Conservation (phyloP, 2,888 invertebrate species). For the Cylloceria caligata region DNA sequence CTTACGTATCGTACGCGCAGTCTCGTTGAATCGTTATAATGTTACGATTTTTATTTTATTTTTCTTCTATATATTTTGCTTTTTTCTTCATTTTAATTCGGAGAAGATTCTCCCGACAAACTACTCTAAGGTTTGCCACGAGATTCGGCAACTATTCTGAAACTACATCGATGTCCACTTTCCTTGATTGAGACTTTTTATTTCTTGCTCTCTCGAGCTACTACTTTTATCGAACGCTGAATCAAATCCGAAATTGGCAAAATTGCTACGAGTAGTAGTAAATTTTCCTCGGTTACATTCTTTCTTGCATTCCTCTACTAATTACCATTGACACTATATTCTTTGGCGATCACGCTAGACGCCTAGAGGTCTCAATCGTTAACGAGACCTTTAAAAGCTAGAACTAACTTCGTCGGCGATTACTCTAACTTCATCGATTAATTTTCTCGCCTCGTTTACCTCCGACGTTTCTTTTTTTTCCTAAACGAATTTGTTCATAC, state of each 20-base stretch:
- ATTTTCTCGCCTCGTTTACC: too few species aligned
- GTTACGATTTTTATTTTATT: conserved; percentile 39
- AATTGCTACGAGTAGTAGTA: conserved; percentile 44
- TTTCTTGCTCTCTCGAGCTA: conserved; percentile 27
- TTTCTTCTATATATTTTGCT: conserved; percentile 3
- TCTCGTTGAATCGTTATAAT: conserved; percentile 65
- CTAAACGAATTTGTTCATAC: conserved; percentile 17
- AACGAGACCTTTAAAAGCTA: conserved; percentile 66
- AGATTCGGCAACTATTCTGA: conserved; percentile 56
- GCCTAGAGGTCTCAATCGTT: conserved; percentile 61
- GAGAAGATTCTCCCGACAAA: conserved; percentile 30
- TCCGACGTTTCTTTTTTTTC: conserved; percentile 5
- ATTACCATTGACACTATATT: conserved; percentile 63
- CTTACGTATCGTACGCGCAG: conserved; percentile 61
- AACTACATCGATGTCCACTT: conserved; percentile 61
- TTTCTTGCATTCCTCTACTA: conserved; percentile 44
- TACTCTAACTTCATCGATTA: not conserved
- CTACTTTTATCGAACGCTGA: conserved; percentile 62
- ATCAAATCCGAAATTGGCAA: conserved; percentile 55
- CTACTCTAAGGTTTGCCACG: conserved; percentile 57
- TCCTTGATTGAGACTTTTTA: conserved; percentile 28
- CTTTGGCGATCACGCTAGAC: conserved; percentile 62
- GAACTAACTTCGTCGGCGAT: conserved; percentile 54
- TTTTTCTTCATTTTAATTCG: conserved; percentile 28
- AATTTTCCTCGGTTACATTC: conserved; percentile 41